Percentiles rank a stretch among this genome's conserved stretches.
phyloP scores from a whole-genome alignment of 2,113 vertebrate genomes.

The Brachypodius melanocephalos region DNA sequence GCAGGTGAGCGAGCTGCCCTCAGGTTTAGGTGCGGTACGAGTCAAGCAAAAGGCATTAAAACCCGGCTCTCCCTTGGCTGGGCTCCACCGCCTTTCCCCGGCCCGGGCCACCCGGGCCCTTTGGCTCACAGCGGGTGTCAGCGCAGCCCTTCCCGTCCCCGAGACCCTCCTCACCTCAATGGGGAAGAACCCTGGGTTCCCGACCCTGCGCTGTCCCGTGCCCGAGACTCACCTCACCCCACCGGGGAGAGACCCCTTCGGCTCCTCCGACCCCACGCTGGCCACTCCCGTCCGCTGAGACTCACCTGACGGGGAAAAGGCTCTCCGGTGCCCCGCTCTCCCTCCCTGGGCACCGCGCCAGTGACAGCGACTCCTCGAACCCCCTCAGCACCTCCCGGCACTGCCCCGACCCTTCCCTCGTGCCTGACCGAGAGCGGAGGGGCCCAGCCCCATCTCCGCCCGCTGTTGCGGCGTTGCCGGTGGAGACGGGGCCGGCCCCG shows the following conservation, averaged over 20 bases:
- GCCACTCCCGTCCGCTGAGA: background rate
- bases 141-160: too few species aligned
- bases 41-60: rapidly evolving
- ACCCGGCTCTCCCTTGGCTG: rapidly evolving
- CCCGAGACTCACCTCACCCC: background rate
- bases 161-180: background rate
- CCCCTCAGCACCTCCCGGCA: background rate
- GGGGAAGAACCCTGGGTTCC: rapidly evolving
- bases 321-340: rapidly evolving
- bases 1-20: background rate
- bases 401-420: background rate
- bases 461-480: background rate
- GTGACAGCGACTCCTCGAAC: rapidly evolving
- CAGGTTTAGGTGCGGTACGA: background rate
- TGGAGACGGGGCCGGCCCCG: background rate
- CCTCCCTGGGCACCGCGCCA: background rate
- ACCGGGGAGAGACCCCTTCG: background rate
- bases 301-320: background rate
- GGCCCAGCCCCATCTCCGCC: background rate
- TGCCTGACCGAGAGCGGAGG: too few species aligned
- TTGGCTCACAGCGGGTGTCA: background rate
- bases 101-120: background rate
- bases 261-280: background rate
- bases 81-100: background rate
- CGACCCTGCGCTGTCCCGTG: background rate